Base-by-base conservation (phyloP, 1,140 invertebrate species). In the Apolygus lucorum region DNA sequence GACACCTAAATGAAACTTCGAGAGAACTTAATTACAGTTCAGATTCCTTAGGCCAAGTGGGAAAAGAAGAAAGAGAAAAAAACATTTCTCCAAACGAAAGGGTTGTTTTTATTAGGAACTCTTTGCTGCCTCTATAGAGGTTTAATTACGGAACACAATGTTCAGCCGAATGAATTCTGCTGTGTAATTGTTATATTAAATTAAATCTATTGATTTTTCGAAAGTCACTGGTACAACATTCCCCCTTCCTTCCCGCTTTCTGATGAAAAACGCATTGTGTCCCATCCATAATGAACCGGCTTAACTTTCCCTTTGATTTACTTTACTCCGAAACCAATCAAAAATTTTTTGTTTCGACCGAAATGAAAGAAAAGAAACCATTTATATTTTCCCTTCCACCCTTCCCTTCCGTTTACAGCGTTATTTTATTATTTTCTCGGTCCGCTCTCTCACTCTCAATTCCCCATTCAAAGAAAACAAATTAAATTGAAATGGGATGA, bases 181-280 rank as follows among this genome's bases (percentile, higher is more conserved):
- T 69, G 71, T 72, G 68, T 72, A 72, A 72, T 72, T 72, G 71
- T 72, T 72, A 69, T 69, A 72, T 72, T 72, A 72, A 72, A 72
- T 72, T 72, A 72, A 72, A 72, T 27, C 66, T 49, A 72, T 72
- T 52, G 71, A 72, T 72, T 72, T 69, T 72, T 70, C 69, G 1
- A 34, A 28, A 66, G 28, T 66, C 25, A 34, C n/a, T 27, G 11
- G 54, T 11, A 59, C 54, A 4, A 8, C 13, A 11, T 17, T 24
- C 22, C 22, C 22, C 22, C 8, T 4, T 21, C 22, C 34, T 42
- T 42, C 8, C 11, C 54, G 11, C 13, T 59, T 22, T 59, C 54
- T 4, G 11, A 4, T 4, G 11, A 24, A 59, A 22, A 49, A 49
- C 34, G 54, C 22, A 59, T 59, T 59, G 54, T 59, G 22, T 14